Base-by-base conservation (phyloP, 1,140 invertebrate genomes). In the Drosophila dunni region DNA sequence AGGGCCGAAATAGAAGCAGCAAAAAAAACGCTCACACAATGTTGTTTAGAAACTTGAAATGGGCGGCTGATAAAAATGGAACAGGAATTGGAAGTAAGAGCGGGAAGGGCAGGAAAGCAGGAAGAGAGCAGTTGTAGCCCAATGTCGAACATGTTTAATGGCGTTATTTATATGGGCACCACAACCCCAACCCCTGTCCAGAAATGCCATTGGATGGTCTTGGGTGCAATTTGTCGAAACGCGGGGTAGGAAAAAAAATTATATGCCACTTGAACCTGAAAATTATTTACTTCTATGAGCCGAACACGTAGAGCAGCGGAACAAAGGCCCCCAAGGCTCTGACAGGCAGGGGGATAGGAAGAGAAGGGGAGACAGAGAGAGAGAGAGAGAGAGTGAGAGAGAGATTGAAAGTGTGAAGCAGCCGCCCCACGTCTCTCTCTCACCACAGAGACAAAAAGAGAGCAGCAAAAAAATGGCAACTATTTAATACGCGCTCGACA, bases 251-350 rank as follows among this genome's bases (percentile, higher is more conserved):
- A 66, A 57, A 63, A 62, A 64, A 77, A 78, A 81, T 85, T 79
- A 79, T 88, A 77, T 83, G 83, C 65, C 74, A 89, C 84, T 88
- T 88, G 84, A 88, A 88, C 83, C 83, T 83, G 83, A 88, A 83
- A 88, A 89, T 88, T 89, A 89, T 88, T 88, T 88, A 88, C 83
- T 86, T 70, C 38, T 66, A 70, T 53, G 66, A 57, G n/a, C n/a
- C 57, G 50, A 56, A 69, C 44, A 75, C 53, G 65, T 48, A 40
- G 61, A 64, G 34, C 58, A 67, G 53, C 61, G 57, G 66, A 53
- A 67, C 57, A 75, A 54, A 48, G 56, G 54, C 20, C 51, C 66
- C 62, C 51, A 62, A 70, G 53, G 46, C 50, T 44, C 62, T 38
- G 48, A 10, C 20, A 13, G 10, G 53, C 9, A 40, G 17, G 17